Conservation (phyloP, 2,888 invertebrate genomes). For the Atethmia centrago region DNA sequence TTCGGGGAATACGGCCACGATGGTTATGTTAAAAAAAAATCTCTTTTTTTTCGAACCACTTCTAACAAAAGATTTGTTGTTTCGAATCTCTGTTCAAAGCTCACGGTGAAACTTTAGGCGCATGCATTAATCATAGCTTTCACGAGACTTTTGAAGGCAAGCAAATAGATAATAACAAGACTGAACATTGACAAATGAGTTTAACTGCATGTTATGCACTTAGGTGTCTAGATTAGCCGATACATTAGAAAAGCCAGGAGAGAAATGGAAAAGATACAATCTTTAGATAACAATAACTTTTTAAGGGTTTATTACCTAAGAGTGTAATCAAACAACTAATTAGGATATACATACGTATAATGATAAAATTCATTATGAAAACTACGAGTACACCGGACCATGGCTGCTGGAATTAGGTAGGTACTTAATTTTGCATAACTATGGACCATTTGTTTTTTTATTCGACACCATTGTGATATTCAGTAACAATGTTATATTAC, state of each 20-base stretch:
- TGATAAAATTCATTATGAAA: not conserved
- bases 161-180: constrained; percentile 38
- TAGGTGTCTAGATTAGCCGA: constrained; percentile 1
- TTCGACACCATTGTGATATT: no score
- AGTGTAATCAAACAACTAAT: not conserved
- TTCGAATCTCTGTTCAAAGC: not conserved
- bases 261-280: constrained; percentile 4
- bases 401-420: not conserved
- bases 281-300: not conserved
- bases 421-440: not conserved
- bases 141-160: constrained; percentile 29
- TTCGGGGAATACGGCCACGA: no score
- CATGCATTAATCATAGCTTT: constrained; percentile 53
- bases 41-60: no score
- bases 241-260: not conserved
- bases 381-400: not conserved
- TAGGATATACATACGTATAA: not conserved
- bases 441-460: no score
- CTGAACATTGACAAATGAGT: constrained; percentile 45
- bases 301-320: not conserved
- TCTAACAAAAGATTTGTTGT: not conserved
- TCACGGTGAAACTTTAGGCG: constrained; percentile 23
- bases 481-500: no score
- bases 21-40: not conserved
- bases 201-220: constrained; percentile 2